Evolutionary conservation across 2,113 vertebrate genomes (phyloP).

Genomic region (Elgaria multicarinata): DNA sequence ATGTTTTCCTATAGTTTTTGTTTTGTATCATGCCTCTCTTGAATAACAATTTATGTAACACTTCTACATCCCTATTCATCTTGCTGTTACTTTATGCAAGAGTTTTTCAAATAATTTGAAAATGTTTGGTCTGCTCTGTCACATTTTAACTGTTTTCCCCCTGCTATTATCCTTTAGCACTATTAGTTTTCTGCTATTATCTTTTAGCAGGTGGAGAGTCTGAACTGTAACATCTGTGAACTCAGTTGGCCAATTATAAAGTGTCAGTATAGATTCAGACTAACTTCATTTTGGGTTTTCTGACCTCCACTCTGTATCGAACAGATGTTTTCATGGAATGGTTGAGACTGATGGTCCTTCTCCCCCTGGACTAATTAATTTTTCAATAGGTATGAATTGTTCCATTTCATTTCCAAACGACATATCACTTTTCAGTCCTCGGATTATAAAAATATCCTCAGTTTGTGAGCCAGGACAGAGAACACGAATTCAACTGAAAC

Average conservation of each 20-base stretch:
- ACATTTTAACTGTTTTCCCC: neutral
- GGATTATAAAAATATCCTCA: neutral
- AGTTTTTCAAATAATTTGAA: neutral
- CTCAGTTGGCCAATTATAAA: neutral
- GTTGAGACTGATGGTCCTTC: fast-evolving
- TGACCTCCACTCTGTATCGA: neutral
- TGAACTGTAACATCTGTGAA: neutral
- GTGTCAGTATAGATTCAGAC: neutral
- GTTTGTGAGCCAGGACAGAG: neutral
- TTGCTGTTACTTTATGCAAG: neutral
- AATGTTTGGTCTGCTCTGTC: neutral
- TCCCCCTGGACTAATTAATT: slow-evolving; percentile 6
- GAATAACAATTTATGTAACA: neutral
- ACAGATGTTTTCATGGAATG: slow-evolving; percentile 17
- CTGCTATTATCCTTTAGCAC: neutral
- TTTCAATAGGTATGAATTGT: neutral
- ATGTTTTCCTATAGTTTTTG: neutral
- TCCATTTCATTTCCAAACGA: neutral
- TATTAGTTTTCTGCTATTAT: neutral
- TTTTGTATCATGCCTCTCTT: neutral
- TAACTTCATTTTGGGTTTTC: neutral
- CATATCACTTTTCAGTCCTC: neutral
- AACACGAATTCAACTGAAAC: neutral
- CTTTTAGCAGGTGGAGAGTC: neutral
- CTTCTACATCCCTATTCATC: neutral